Evolutionary conservation across 2,797 vertebrate species (phyloP), one percentile per base, ranked within the genome.

Genomic region (Mus spretus): DNA sequence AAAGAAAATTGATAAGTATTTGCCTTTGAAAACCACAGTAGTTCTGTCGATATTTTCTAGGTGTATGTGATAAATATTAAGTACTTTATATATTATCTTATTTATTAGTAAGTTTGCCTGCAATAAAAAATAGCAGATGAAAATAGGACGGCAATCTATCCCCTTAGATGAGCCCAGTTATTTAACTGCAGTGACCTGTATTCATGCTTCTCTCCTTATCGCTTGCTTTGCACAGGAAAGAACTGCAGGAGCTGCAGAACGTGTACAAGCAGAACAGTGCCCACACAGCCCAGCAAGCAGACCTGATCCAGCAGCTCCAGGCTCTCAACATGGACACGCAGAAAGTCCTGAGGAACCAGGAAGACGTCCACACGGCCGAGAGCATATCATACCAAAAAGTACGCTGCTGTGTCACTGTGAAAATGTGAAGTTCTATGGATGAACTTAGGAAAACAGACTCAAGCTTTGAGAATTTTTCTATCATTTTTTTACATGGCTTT

Each of bases 271-370:
- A 99, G 98, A 99, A 99, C 93, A 98, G 95, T 26, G 98, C 98
- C 70, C 99, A 99, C 74, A 98, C 99, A 91, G 98, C 98, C 37
- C 99, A 99, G 97, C 99, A 99, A 98, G 98, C 99, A 79, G 98
- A 99, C 96, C 98, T 99, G 95, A 99, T 99, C 98, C 99, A 99
- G 98, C 99, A 99, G 97, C 99, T 99, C 98, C 99, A 99, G 97
- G 98, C 98, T 96, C 99, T 99, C 97, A 99, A 99, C 98, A 98
- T 99, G 93, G 99, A 99, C 97, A 99, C 99, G 24, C 99, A 99
- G 91, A 99, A 98, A 98, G 99, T 99, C 95, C 97, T 99, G 97
- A 99, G 98, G 98, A 99, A 99, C 98, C 99, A 99, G 96, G 99
- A 99, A 96, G 99, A 99, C 97, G 99, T 98, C 47, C 99, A 99